Evolutionary conservation across 2,797 vertebrate species (phyloP), one percentile per base, ranked within the genome.

Genomic region (Pterois miles): DNA sequence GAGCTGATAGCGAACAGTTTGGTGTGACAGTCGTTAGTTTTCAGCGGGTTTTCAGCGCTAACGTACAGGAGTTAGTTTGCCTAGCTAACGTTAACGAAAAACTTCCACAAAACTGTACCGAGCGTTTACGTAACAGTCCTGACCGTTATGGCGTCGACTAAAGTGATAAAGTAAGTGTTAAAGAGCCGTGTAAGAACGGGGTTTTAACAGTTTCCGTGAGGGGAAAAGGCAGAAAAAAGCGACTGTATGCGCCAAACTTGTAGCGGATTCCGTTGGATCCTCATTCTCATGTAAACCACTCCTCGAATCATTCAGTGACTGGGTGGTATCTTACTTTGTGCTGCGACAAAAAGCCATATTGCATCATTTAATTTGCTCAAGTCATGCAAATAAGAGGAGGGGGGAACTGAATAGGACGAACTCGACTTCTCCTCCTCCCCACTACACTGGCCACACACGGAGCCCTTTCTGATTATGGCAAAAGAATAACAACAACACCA

Each of bases 301-400:
- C 95, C 95, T 94, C 92, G 94, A 94, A 96, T 97, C 96, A 97
- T 97, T 92, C 92, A 92, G 97, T 97, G 96, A 96, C 97, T 98
- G 97, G 98, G 97, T 98, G 98, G 97, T 97, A 97, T 97, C 96
- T 96, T 95, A 98, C 96, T 98, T 97, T 97, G 96, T 97, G 96
- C 96, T 96, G 96, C 96, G 96, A 97, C 96, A 97, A 98, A 95
- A 98, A 98, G 97, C 96, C 97, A 98, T 98, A 98, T 98, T 98
- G 97, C 97, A 97, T 98, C 97, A 98, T 99, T 99, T 99, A 97
- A 98, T 99, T 98, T 98, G 97, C 97, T 98, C 97, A 98, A 99
- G 97, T 98, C 97, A 98, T 99, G 98, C 98, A 99, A 99, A 98
- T 99, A 97, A 96, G 96, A 90, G 66, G 65, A 46, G 82, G 33